Percentiles rank a stretch among this genome's conserved stretches.
Evolutionary conservation across 2,888 invertebrate species (phyloP).

Genomic region (Malachius bipustulatus): DNA sequence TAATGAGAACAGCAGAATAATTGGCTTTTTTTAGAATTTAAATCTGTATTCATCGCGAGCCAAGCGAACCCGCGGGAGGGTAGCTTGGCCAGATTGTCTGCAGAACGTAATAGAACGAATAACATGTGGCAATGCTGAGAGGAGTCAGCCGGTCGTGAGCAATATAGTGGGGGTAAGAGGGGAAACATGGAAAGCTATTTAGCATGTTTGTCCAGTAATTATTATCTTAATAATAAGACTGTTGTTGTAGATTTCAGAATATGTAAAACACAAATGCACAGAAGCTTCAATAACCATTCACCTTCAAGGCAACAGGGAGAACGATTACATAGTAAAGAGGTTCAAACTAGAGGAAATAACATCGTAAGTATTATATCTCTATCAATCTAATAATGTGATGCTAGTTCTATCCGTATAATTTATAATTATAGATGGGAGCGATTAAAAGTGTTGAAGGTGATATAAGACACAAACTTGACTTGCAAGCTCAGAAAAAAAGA

Average conservation of each 20-base stretch:
- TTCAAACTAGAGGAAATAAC: conserved; percentile 26
- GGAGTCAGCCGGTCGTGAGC: too few species aligned
- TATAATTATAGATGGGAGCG: conserved; percentile 32
- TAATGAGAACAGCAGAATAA: too few species aligned
- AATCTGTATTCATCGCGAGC: too few species aligned
- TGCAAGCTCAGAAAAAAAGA: conserved; percentile 27
- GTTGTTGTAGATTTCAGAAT: conserved; percentile 52
- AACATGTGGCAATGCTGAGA: too few species aligned
- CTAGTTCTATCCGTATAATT: background rate
- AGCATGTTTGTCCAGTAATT: too few species aligned
- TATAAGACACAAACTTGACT: conserved; percentile 5
- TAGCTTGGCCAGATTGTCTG: too few species aligned
- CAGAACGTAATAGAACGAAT: too few species aligned
- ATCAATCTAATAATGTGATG: conserved; percentile 7
- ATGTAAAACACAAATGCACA: conserved; percentile 60
- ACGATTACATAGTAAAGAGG: conserved; percentile 44
- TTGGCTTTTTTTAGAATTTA: too few species aligned
- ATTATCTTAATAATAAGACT: too few species aligned
- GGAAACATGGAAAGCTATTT: too few species aligned
- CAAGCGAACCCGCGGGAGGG: too few species aligned
- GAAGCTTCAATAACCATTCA: conserved; percentile 62
- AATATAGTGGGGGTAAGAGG: too few species aligned
- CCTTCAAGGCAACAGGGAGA: conserved; percentile 44
- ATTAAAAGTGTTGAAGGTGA: conserved; percentile 23
- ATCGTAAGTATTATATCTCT: conserved; percentile 20